Evolutionary conservation across 23 tunicate genomes (phyloP), one percentile per base, ranked within the genome.

Genomic region (Ascidia mentula): DNA sequence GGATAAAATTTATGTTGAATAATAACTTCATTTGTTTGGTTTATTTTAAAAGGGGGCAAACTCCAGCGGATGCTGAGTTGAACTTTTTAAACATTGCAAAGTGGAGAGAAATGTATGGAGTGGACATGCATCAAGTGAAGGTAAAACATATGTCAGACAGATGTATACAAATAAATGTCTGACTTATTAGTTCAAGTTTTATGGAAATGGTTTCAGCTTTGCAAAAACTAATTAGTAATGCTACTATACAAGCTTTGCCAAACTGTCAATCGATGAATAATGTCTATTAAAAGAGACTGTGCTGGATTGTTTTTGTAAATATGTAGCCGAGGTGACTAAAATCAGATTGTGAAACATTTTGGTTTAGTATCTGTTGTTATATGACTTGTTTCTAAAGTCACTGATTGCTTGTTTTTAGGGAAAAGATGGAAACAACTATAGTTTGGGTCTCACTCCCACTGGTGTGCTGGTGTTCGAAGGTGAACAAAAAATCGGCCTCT

Each of bases 51-150:
- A 92, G 97, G 80, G 97, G 97, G 15, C 97, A 92, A 69, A 85
- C 91, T 0, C 99, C 99, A 20, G 99, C 99, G 4, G 99, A 89
- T 45, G 91, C 99, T 12, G 99, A 95, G 69, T 65, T 89, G 80
- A 89, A 89, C 69, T 95, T 85, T 75, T 72, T 95, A 30, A 92
- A 92, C 77, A 92, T 92, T 79, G 92, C 92, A 4, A 87, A 92
- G 76, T 92, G 97, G 97, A 79, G 92, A 60, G 99, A 95, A 78
- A 89, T 89, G 91, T 95, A 95, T 78, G 99, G 99, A 35, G 99
- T 95, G 6, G 99, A 95, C 71, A 95, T 95, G 99, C 99, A 95
- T 65, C 61, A 77, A 85, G 99, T 95, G 0, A 86, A 95, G 87
- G 94, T 89, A 71, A 77, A 79, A 33, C 12, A 22, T 18, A 22